Base-by-base conservation (phyloP, 2,888 invertebrate species). In the Ophioninae sp. region DNA sequence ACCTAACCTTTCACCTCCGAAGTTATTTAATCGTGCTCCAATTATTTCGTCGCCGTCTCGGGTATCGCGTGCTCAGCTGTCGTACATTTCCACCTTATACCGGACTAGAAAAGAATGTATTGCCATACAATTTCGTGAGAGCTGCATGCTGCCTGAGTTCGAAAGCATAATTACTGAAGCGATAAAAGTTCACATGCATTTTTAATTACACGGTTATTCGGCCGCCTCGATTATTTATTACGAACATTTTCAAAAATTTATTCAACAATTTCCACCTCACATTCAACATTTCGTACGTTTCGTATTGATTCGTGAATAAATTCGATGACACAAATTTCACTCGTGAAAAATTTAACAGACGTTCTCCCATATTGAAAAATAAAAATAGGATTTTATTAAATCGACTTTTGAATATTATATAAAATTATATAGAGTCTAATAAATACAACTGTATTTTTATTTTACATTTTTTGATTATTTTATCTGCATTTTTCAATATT, bases 11-110 rank as follows among this genome's bases (percentile, higher is more conserved):
- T 59, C 71, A 10, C 51, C 51, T 59, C n/a, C 56, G 17, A 51
- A 78, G 77, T 77, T 82, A 81, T 78, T 83, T 72, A 77, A 79
- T 81, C 78, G 68, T 78, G 23, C 65, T 63, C 78, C 65, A 85
- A 80, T 85, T 83, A 83, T 85, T 81, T 68, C 65, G 30, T 58
- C 23, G 39, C 44, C 79, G 71, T 73, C 20, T 58, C 59, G 73
- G 63, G 63, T 78, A 59, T 81, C 80, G 76, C 78, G 75, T 77
- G 74, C 71, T 20, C 51, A 37, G 17, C 68, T 37, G 23, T 56
- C 64, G 17, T 73, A 64, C 20, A 61, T 23, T 71, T 65, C 56
- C n/a, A 22, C 39, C 77, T 72, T 68, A 63, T 39, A n/a, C 30
- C 10, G 30, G 63, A 13, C 30, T 56, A 23, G 56, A 78, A 82